Evolutionary conservation across 2,113 vertebrate genomes (phyloP), one percentile per base, ranked within the genome.

Genomic region (Blennius ocellaris): DNA sequence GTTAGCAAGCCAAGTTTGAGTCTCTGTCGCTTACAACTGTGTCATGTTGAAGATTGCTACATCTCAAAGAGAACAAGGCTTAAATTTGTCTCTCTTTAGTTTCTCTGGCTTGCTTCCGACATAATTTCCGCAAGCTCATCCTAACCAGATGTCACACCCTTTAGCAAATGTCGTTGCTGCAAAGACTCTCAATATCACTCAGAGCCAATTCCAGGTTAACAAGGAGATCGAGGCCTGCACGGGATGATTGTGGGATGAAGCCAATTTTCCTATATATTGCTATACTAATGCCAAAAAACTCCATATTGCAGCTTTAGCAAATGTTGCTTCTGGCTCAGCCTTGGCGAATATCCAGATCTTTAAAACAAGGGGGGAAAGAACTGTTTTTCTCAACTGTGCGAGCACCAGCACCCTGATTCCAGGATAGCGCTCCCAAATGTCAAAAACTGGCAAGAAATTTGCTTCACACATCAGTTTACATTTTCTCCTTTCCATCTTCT

Each of bases 81-180:
- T 66, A 36, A 36, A 45, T 55, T 69, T 40, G 52, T 66, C 59
- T 60, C 49, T 37, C 64, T 70, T 47, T 37, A 30, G 17, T 49
- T 21, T 72, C 76, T 40, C 64, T 86, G 72, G 54, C 69, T 73
- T 30, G 43, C 12, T 44, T 71, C 71, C 51, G 15, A 38, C 37
- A 57, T 60, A 8, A 73, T 82, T 84, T 62, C 53, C 79, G 78
- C 61, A 66, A 63, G 69, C 65, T 81, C 59, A 38, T 73, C 57
- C 54, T 9, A 60, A 81, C 44, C 73, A 87, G 80, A 76, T 77
- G 75, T 87, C 71, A 72, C 66, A 79, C 59, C 44, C 62, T 69
- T 69, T 48, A 69, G 62, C 70, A 61, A 76, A 79, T 40, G 17
- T 53, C 37, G 59, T 50, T 15, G 55, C 56, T 57, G 55, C 64